Evolutionary conservation across 2,888 invertebrate genomes (phyloP).

Genomic region (Drosophila sordidula): DNA sequence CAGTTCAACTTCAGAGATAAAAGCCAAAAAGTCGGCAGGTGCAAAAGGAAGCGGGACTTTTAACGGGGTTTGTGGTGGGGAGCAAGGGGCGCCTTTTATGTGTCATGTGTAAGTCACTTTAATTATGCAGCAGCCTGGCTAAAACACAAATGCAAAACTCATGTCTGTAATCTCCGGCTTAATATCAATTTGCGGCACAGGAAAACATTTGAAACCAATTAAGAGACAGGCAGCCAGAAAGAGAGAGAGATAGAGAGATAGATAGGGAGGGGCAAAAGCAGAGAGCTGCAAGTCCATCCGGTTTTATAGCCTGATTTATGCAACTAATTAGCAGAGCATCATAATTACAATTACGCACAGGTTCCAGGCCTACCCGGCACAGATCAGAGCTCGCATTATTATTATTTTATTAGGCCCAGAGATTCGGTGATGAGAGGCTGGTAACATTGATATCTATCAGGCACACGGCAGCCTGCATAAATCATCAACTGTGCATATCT

Average conservation of each 20-base stretch:
- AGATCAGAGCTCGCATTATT: conserved; percentile 21
- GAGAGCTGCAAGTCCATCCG: conserved; percentile 43
- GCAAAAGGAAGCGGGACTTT: conserved; percentile 38
- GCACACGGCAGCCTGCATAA: conserved; percentile 63
- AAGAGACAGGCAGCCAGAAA: neutral
- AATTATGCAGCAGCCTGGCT: conserved; percentile 62
- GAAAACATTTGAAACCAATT: conserved; percentile 76
- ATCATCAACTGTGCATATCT: conserved; percentile 48
- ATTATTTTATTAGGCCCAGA: conserved; percentile 40
- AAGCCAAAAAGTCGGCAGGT: conserved; percentile 52
- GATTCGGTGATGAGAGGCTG: conserved; percentile 13
- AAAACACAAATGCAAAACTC: conserved; percentile 72
- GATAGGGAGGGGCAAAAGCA: neutral
- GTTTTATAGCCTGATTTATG: conserved; percentile 74
- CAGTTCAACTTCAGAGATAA: conserved; percentile 31
- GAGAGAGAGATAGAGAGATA: neutral
- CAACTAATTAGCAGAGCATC: conserved; percentile 70
- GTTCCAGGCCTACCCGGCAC: neutral
- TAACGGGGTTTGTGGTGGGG: neutral
- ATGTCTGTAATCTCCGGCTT: conserved; percentile 51
- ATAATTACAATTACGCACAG: conserved; percentile 46
- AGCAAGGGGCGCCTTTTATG: conserved; percentile 33
- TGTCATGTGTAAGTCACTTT: conserved; percentile 51
- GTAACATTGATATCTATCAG: conserved; percentile 8
- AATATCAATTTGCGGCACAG: conserved; percentile 55